A percentile compares a stretch with the other conserved stretches of the same genome.
Evolutionary conservation across 2,113 vertebrate genomes (phyloP).

Genomic region (Calidris pygmaea): DNA sequence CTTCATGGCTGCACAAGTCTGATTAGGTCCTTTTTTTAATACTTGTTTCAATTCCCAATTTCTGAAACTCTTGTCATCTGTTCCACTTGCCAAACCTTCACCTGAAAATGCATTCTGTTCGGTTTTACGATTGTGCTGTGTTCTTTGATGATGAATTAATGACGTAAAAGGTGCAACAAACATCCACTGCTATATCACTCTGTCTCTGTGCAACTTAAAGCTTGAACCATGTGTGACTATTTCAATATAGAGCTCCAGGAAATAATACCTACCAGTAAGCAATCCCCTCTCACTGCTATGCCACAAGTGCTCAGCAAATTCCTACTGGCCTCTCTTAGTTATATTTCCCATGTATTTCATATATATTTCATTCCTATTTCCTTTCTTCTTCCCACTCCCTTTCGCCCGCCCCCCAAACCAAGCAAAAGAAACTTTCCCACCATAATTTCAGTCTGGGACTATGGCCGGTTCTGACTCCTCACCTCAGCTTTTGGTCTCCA

Average conservation of each 20-base stretch:
- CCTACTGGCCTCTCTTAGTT: background rate
- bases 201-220: background rate
- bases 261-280: background rate
- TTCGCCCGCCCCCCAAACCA: background rate
- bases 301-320: background rate
- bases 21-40: background rate
- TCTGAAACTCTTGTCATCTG: background rate
- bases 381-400: background rate
- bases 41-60: accelerated
- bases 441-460: background rate
- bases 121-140: background rate
- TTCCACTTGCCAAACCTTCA: background rate
- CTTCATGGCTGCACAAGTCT: background rate
- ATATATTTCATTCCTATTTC: background rate
- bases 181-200: background rate
- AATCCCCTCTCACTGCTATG: background rate
- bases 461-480: background rate
- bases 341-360: background rate
- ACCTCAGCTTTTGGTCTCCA: background rate
- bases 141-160: background rate
- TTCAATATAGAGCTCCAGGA: background rate
- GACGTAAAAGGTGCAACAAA: background rate
- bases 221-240: background rate
- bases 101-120: background rate
- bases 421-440: background rate